phyloP scores from a whole-genome alignment of 2,888 invertebrate species.

The Pilophorus perplexus region DNA sequence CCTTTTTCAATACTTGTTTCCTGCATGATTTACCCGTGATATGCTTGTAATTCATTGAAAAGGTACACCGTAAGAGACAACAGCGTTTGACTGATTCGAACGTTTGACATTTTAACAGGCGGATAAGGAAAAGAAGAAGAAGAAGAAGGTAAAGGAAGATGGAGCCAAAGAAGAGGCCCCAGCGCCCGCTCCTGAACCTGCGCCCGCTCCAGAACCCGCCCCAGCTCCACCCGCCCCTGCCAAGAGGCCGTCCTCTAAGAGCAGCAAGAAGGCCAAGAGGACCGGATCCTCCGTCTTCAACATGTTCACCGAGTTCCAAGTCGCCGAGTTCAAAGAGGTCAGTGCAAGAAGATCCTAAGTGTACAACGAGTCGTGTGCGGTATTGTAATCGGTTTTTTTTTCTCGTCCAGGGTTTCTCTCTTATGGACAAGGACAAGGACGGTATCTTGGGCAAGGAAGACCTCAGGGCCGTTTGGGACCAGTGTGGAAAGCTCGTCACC shows the following conservation, averaged over 20 bases:
- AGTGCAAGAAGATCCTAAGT: background rate
- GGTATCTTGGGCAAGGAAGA: constrained; percentile 83
- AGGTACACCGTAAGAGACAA: too few species aligned
- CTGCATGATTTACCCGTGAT: too few species aligned
- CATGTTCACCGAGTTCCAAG: constrained; percentile 94
- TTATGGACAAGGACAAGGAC: constrained; percentile 95
- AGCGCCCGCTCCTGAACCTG: constrained; percentile 66
- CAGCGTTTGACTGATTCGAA: too few species aligned
- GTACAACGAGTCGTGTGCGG: background rate
- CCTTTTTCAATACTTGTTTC: too few species aligned
- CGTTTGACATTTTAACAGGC: too few species aligned
- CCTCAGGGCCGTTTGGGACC: constrained; percentile 87
- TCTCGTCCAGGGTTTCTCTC: constrained; percentile 74
- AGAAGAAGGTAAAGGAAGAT: constrained; percentile 78
- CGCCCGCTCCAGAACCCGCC: constrained; percentile 57
- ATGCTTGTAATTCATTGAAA: too few species aligned
- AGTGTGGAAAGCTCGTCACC: constrained; percentile 81
- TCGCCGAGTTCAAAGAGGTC: constrained; percentile 91
- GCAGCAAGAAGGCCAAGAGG: constrained; percentile 77
- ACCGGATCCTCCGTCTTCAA: constrained; percentile 95
- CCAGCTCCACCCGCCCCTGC: constrained; percentile 55
- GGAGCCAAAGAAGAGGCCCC: constrained; percentile 62
- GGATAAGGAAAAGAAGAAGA: constrained; percentile 90
- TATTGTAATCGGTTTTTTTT: constrained; percentile 2
- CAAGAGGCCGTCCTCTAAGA: constrained; percentile 78